phyloP scores from a whole-genome alignment of 53 echinoderm and acorn worm species.

The Paracentrotus lividus region DNA sequence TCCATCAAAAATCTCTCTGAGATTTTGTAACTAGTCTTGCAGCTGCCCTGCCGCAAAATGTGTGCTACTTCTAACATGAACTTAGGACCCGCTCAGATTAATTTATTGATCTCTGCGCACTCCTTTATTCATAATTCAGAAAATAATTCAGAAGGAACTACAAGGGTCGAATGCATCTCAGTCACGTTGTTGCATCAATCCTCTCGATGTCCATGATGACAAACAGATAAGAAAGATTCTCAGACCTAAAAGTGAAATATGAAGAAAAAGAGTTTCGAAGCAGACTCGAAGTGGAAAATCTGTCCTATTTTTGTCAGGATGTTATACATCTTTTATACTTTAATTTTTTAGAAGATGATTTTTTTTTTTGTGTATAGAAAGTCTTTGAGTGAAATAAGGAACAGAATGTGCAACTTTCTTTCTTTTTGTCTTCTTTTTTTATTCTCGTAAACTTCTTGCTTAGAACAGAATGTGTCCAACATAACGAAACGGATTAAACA shows the following conservation, averaged over 20 bases:
- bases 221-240: background rate
- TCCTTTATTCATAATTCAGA: constrained; percentile 49
- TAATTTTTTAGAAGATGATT: background rate
- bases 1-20: constrained; percentile 41
- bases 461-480: background rate
- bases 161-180: constrained; percentile 13
- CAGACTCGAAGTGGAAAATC: background rate
- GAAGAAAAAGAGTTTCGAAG: background rate
- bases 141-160: too few relatives aligned
- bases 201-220: constrained; percentile 23
- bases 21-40: constrained; percentile 38
- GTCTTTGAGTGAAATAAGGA: background rate
- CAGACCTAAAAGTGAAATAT: background rate
- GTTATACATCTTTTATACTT: background rate
- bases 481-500: background rate
- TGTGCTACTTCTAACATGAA: constrained; percentile 54
- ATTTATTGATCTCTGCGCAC: constrained; percentile 56
- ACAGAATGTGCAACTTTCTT: background rate
- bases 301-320: background rate
- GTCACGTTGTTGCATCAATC: constrained; percentile 20
- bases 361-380: background rate
- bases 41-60: constrained; percentile 54
- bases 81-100: constrained; percentile 33
- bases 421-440: background rate
- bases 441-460: background rate